A percentile compares a stretch with the other conserved stretches of the same genome.
phyloP scores from a whole-genome alignment of 2,113 vertebrate species.

The Gadus chalcogrammus region DNA sequence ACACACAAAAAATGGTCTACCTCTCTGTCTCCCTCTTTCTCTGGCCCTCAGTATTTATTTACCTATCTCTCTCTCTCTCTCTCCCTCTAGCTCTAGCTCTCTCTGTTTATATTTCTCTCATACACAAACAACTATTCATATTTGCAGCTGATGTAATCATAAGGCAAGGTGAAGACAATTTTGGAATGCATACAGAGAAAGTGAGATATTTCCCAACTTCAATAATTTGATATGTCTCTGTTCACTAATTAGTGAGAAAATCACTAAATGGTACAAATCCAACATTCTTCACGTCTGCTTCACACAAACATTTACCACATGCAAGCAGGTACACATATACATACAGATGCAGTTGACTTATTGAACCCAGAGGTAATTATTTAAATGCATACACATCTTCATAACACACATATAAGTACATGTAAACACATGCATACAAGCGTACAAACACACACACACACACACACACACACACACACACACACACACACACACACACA shows the following conservation, averaged over 20 bases:
- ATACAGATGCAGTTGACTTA: too few relatives aligned
- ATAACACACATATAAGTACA: not conserved
- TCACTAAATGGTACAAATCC: conserved; percentile 47
- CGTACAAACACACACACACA: not conserved
- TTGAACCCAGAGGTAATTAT: too few relatives aligned
- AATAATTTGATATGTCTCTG: conserved; percentile 63
- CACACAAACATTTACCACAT: not conserved
- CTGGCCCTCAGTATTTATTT: not conserved
- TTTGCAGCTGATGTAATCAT: conserved; percentile 51
- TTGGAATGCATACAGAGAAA: conserved; percentile 56
- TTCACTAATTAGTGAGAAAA: conserved; percentile 65
- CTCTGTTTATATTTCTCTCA: not conserved
- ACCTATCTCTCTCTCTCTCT: not conserved
- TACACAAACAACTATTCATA: conserved; percentile 35
- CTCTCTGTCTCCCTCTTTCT: not conserved
- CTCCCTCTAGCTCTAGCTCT: not conserved
- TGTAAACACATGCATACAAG: not conserved
- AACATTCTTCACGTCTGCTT: conserved; percentile 8
- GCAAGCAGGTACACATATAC: not conserved
- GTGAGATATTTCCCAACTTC: conserved; percentile 61
- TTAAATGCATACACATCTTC: too few relatives aligned
- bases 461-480: not conserved
- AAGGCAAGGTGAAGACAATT: conserved; percentile 50
- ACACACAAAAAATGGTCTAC: not conserved
- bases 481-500: not conserved